A percentile compares a stretch with the other conserved stretches of the same genome.
phyloP scores from a whole-genome alignment of 2,797 vertebrate species.

The Sternotherus odoratus region DNA sequence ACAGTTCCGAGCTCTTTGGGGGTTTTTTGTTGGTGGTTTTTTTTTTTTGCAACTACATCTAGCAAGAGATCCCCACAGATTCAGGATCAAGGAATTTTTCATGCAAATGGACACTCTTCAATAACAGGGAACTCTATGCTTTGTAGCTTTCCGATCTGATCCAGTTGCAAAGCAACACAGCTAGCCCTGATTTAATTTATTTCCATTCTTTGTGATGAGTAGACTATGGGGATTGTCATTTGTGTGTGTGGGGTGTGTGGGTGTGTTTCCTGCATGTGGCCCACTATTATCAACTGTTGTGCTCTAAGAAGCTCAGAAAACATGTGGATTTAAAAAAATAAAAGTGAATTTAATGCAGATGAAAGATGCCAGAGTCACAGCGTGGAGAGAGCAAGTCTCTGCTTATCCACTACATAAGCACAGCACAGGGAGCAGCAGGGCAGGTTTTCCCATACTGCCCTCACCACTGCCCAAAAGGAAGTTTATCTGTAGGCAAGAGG shows the following conservation, averaged over 20 bases:
- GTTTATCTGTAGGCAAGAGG: not conserved
- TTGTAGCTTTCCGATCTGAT: not conserved
- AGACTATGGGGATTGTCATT: no score
- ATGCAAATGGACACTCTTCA: not conserved
- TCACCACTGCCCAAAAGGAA: not conserved
- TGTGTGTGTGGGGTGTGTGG: not conserved
- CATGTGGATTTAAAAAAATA: not conserved
- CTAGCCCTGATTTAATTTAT: not conserved
- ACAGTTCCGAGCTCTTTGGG: not conserved
- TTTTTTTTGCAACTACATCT: not conserved
- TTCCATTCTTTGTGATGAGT: not conserved
- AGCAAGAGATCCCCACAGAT: not conserved
- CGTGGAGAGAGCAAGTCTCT: not conserved
- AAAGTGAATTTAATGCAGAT: not conserved
- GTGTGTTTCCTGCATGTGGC: not conserved
- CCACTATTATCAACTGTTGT: rapidly evolving
- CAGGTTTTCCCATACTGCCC: not conserved
- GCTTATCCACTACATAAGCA: not conserved
- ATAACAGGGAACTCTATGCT: not conserved
- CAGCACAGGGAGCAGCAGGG: not conserved
- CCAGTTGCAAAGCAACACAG: not conserved
- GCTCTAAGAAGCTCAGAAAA: not conserved
- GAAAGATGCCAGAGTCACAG: rapidly evolving
- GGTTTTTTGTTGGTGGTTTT: no score
- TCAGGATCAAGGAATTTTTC: not conserved